These are phyloP conservation scores for Bagarius yarrelli DNA, from an alignment of 2,113 vertebrate species.

Conservation along the genomic window DNA sequence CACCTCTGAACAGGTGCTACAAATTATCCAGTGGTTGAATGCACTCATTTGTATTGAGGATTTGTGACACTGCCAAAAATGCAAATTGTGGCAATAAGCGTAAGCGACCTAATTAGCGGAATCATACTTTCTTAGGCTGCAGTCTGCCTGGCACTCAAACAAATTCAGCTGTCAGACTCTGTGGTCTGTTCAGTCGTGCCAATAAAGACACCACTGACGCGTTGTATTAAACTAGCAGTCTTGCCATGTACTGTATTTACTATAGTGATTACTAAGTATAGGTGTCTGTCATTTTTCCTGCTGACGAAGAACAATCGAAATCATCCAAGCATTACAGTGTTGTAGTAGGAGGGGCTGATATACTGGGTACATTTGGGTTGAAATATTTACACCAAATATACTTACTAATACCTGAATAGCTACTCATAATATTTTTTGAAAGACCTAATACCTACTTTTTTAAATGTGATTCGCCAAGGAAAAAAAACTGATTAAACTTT, in stretches of 20 bases:
- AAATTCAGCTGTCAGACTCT: conserved; percentile 42
- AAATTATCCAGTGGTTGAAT: conserved; percentile 39
- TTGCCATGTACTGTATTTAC: background rate
- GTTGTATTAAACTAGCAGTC: background rate
- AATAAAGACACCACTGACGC: conserved; percentile 4
- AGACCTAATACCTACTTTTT: background rate
- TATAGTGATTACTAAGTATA: background rate
- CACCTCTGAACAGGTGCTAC: conserved; percentile 53
- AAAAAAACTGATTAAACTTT: background rate
- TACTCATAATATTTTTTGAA: background rate
- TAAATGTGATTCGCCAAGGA: background rate
- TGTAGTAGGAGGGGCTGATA: background rate
- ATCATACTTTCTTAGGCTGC: conserved; percentile 36
- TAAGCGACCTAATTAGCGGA: conserved; percentile 57
- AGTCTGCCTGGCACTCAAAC: conserved; percentile 13
- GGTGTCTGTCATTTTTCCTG: background rate
- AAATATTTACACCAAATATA: conserved; percentile 12
- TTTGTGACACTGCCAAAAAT: conserved; percentile 44
- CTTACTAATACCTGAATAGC: background rate
- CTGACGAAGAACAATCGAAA: background rate
- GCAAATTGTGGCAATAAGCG: conserved; percentile 35
- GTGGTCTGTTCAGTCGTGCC: conserved; percentile 39
- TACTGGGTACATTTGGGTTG: background rate
- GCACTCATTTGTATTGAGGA: conserved; percentile 27
- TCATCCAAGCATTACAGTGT: background rate